These are phyloP conservation scores for Choristoneura fumiferana DNA, from an alignment of 1,140 invertebrate genomes.

Conservation along the genomic window DNA sequence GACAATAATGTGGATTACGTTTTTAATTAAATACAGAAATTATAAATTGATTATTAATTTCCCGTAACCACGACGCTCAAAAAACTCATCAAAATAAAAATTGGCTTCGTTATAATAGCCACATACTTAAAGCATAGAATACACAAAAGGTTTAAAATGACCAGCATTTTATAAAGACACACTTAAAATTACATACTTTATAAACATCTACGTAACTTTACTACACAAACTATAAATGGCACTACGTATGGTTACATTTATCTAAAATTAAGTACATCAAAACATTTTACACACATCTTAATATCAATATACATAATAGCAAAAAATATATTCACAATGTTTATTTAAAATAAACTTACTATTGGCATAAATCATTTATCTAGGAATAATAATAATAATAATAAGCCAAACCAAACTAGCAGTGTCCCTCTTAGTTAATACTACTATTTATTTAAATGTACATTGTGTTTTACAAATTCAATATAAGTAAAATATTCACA, in stretches of 20 bases:
- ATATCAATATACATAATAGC: slow-evolving; percentile 18
- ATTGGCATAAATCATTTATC: too few relatives aligned
- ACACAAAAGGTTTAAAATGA: slow-evolving; percentile 27
- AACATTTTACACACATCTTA: slow-evolving; percentile 24
- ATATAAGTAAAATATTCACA: too few relatives aligned
- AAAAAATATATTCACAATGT: not conserved
- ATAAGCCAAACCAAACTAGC: too few relatives aligned
- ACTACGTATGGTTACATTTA: slow-evolving; percentile 2
- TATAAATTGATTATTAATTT: too few relatives aligned
- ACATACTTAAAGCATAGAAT: slow-evolving; percentile 19
- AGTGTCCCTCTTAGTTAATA: too few relatives aligned
- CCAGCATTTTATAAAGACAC: slow-evolving; percentile 28
- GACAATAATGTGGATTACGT: too few relatives aligned
- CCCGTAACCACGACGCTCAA: slow-evolving; percentile 2
- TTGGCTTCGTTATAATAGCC: slow-evolving; percentile 19
- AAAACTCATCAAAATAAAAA: slow-evolving; percentile 19
- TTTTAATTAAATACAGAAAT: too few relatives aligned
- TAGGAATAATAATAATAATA: too few relatives aligned
- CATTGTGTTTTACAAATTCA: too few relatives aligned
- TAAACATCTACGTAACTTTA: not conserved
- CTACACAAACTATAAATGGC: slow-evolving; percentile 7
- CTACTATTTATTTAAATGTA: too few relatives aligned
- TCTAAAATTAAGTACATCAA: slow-evolving; percentile 27
- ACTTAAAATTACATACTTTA: not conserved
- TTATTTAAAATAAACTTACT: slow-evolving; percentile 3